These are phyloP conservation scores for Scaptomyza reducta DNA, from an alignment of 2,888 invertebrate genomes.

Conservation along the genomic window DNA sequence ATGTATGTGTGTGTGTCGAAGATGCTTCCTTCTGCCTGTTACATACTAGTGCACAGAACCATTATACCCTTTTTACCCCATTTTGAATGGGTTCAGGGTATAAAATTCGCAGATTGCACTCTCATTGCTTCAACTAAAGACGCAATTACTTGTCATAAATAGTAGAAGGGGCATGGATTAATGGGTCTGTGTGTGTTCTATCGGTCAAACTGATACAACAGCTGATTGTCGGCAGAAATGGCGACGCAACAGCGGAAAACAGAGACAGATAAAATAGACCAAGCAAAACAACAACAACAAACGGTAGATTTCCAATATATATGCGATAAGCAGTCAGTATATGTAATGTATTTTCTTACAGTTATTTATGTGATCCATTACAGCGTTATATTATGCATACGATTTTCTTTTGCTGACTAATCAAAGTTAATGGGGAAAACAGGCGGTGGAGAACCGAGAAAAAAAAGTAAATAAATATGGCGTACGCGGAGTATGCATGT, in stretches of 20 bases:
- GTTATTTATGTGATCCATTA: conserved; percentile 34
- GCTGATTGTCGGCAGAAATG: conserved; percentile 55
- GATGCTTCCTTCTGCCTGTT: no score
- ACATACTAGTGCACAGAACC: no score
- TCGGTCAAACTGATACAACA: conserved; percentile 68
- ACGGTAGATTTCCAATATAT: conserved; percentile 24
- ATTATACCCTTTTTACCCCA: no score
- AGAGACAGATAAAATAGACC: conserved; percentile 21
- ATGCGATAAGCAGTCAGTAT: conserved; percentile 39
- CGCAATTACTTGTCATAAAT: conserved; percentile 33
- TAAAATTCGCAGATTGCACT: no score
- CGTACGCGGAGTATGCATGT: conserved; percentile 47
- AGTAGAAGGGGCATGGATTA: conserved; percentile 7
- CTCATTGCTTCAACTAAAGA: no score
- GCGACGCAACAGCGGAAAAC: conserved; percentile 45
- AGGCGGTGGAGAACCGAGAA: conserved; percentile 33
- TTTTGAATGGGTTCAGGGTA: no score
- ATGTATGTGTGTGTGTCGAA: no score
- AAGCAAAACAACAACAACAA: conserved; percentile 35
- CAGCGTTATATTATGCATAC: conserved; percentile 44
- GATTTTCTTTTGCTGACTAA: conserved; percentile 59
- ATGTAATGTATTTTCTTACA: conserved; percentile 27
- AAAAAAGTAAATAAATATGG: conserved; percentile 65
- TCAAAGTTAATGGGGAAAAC: conserved; percentile 53
- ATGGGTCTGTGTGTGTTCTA: conserved; percentile 7